Conservation (phyloP, 2,888 invertebrate species). For the Teinopalpus imperialis region DNA sequence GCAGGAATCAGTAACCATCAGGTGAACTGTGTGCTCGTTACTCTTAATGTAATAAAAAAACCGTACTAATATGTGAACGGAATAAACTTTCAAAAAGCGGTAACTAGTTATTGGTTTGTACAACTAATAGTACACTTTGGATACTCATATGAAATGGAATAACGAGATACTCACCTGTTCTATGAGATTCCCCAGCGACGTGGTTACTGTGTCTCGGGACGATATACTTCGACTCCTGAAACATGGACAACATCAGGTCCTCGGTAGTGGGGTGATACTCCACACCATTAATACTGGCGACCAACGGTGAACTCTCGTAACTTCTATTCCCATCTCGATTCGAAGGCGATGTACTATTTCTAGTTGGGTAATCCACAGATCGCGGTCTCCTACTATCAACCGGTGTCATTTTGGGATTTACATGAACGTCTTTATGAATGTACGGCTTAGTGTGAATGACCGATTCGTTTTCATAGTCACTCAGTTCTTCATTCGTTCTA, state of each 20-base stretch:
- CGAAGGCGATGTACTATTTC: slow-evolving; percentile 38
- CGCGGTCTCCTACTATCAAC: slow-evolving; percentile 66
- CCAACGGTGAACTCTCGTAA: slow-evolving; percentile 70
- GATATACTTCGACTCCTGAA: slow-evolving; percentile 72
- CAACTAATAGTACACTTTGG: too few species aligned
- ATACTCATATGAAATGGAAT: too few species aligned
- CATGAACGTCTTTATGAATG: slow-evolving; percentile 77
- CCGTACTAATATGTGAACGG: too few species aligned
- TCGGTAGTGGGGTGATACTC: slow-evolving; percentile 76
- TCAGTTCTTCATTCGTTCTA: slow-evolving; percentile 45
- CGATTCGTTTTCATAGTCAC: slow-evolving; percentile 56
- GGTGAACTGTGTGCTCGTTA: too few species aligned
- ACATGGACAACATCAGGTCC: slow-evolving; percentile 73
- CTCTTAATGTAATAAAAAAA: too few species aligned
- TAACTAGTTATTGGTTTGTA: too few species aligned
- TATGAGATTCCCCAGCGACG: slow-evolving; percentile 65
- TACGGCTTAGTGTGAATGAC: slow-evolving; percentile 60
- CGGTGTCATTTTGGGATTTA: slow-evolving; percentile 80
- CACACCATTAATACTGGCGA: slow-evolving; percentile 71
- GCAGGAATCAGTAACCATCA: too few species aligned
- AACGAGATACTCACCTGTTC: slow-evolving; percentile 68
- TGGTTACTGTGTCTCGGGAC: slow-evolving; percentile 64
- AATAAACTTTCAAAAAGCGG: too few species aligned
- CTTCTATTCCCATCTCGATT: slow-evolving; percentile 55
- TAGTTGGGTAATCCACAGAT: slow-evolving; percentile 62